Evolutionary conservation across 2,113 vertebrate genomes (phyloP).

Genomic region (Scopus umbretta): DNA sequence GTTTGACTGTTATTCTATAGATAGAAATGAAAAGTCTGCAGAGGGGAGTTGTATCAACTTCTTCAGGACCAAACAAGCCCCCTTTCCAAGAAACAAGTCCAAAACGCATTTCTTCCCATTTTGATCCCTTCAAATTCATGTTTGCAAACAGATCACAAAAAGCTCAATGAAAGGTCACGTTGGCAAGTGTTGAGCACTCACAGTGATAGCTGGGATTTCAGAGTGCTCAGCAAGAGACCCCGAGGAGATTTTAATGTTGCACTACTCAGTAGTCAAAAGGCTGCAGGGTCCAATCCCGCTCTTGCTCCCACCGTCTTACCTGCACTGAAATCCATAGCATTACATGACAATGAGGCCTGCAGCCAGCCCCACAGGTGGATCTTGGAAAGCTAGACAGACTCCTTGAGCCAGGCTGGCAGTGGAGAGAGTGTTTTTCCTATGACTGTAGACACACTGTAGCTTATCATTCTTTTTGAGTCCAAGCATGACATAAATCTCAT

Average conservation of each 20-base stretch:
- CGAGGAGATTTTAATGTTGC: background rate
- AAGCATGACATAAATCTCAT: background rate
- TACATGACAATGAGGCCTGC: background rate
- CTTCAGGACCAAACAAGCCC: background rate
- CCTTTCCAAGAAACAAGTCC: background rate
- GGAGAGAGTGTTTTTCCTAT: background rate
- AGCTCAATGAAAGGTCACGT: background rate
- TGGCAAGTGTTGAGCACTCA: background rate
- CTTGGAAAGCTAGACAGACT: background rate
- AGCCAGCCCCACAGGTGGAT: rapidly evolving
- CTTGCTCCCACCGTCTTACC: background rate
- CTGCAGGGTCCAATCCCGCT: background rate
- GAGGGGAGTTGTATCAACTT: background rate
- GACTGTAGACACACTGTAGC: background rate
- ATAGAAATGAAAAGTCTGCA: background rate
- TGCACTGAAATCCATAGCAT: background rate
- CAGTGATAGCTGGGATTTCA: background rate
- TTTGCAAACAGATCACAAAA: background rate
- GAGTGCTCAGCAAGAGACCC: background rate
- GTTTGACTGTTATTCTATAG: constrained; percentile 58
- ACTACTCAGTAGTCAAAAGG: background rate
- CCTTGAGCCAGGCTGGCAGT: background rate
- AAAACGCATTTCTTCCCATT: background rate
- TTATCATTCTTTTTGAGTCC: background rate
- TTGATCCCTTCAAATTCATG: background rate